A percentile compares a stretch with the other conserved stretches of the same genome.
Evolutionary conservation across 2,113 vertebrate species (phyloP).

Genomic region (Scartelaos histophorus): DNA sequence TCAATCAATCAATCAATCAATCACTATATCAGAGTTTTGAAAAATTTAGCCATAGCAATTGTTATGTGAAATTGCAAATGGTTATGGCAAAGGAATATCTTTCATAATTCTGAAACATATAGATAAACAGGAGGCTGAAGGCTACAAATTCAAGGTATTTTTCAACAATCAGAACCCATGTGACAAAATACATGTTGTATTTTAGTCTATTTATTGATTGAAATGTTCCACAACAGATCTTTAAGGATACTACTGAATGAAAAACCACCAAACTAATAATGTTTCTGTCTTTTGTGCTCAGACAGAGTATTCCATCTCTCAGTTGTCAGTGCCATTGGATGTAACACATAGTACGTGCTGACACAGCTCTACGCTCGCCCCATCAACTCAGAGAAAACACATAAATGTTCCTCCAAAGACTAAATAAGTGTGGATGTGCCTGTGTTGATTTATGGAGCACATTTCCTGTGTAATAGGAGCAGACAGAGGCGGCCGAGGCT

Average conservation of each 20-base stretch:
- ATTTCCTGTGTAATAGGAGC: constrained; percentile 45
- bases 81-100: not conserved
- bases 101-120: too few relatives aligned
- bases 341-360: constrained; percentile 14
- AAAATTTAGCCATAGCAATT: too few relatives aligned
- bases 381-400: constrained; percentile 19
- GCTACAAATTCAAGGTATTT: too few relatives aligned
- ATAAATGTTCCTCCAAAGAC: constrained; percentile 22
- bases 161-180: too few relatives aligned
- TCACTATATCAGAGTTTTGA: too few relatives aligned
- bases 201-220: too few relatives aligned
- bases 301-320: not conserved
- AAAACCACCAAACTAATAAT: not conserved
- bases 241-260: too few relatives aligned
- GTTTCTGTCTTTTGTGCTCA: not conserved
- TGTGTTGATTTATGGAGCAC: constrained; percentile 46
- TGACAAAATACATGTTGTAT: too few relatives aligned
- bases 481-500: constrained; percentile 26
- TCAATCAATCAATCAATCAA: too few relatives aligned
- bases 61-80: not conserved
- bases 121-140: too few relatives aligned
- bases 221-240: too few relatives aligned
- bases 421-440: constrained; percentile 29
- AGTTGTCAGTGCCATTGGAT: not conserved
- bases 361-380: constrained; percentile 31